phyloP scores from a whole-genome alignment of 2,113 vertebrate genomes.

The Oostethus manadensis region DNA sequence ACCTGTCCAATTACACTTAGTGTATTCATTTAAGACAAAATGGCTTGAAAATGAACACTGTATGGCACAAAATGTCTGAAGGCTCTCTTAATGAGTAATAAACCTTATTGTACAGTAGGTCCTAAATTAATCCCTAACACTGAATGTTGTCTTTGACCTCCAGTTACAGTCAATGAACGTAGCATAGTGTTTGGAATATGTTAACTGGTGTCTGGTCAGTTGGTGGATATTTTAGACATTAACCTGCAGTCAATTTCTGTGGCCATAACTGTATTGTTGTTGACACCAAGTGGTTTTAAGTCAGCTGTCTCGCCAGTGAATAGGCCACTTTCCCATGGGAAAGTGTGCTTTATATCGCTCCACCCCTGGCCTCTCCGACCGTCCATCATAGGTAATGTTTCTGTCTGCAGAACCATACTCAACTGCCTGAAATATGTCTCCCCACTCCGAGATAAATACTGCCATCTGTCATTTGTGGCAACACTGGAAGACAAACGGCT shows the following conservation, averaged over 20 bases:
- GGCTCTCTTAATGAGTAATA: too few species aligned
- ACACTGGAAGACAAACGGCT: constrained; percentile 59
- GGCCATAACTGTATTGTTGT: constrained; percentile 4
- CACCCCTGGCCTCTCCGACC: constrained; percentile 32
- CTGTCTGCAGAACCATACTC: constrained; percentile 56
- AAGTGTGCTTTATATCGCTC: constrained; percentile 35
- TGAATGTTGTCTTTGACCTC: too few species aligned
- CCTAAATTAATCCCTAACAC: background rate
- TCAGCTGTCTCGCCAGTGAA: constrained; percentile 38
- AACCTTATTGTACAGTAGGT: too few species aligned
- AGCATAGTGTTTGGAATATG: background rate
- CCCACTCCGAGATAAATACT: constrained; percentile 62
- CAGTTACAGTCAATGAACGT: background rate
- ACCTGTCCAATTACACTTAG: too few species aligned
- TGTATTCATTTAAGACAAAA: too few species aligned
- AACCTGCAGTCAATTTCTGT: constrained; percentile 3
- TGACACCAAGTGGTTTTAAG: constrained; percentile 24
- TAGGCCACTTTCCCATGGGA: constrained; percentile 39
- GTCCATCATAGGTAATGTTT: constrained; percentile 59
- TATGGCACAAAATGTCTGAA: too few species aligned
- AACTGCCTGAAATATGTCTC: constrained; percentile 65
- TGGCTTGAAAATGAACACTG: too few species aligned
- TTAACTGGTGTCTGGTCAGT: background rate
- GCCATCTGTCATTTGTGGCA: constrained; percentile 61
- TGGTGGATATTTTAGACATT: background rate